These are phyloP conservation scores for Helicoverpa armigera DNA, from an alignment of 1,140 invertebrate species.

Conservation along the genomic window DNA sequence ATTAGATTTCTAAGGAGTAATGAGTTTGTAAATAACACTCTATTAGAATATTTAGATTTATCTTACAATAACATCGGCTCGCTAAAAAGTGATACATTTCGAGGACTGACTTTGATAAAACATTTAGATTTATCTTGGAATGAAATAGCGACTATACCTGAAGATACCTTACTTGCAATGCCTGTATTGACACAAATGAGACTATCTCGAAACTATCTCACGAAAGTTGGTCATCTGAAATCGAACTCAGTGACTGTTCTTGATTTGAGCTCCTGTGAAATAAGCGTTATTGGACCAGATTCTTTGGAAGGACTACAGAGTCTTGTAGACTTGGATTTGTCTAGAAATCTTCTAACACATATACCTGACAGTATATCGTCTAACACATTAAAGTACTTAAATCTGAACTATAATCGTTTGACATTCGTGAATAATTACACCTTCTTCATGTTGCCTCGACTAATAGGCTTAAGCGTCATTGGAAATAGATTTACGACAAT, in stretches of 20 bases:
- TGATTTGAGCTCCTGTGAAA: constrained; percentile 89
- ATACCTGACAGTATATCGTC: constrained; percentile 87
- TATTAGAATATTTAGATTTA: constrained; percentile 88
- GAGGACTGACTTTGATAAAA: constrained; percentile 86
- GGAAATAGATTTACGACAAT: constrained; percentile 90
- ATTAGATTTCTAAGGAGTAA: constrained; percentile 86
- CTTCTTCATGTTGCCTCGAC: constrained; percentile 86
- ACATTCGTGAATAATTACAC: constrained; percentile 86
- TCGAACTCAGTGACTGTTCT: constrained; percentile 86
- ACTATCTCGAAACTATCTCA: constrained; percentile 89
- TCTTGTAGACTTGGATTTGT: constrained; percentile 87
- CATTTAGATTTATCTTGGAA: constrained; percentile 90
- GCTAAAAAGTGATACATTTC: constrained; percentile 87
- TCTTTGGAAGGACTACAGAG: constrained; percentile 86
- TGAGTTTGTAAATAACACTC: constrained; percentile 88
- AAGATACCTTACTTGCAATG: constrained; percentile 86
- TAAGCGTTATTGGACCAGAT: constrained; percentile 84
- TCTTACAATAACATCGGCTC: constrained; percentile 88
- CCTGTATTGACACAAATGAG: constrained; percentile 87
- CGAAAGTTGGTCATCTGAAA: constrained; percentile 86
- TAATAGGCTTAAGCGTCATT: constrained; percentile 88
- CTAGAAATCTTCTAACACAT: constrained; percentile 87
- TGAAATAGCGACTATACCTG: constrained; percentile 87
- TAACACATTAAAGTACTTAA: constrained; percentile 86
- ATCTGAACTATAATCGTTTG: constrained; percentile 87